Conservation (phyloP, 2,888 invertebrate genomes). For the Caenorhabditis afra region DNA sequence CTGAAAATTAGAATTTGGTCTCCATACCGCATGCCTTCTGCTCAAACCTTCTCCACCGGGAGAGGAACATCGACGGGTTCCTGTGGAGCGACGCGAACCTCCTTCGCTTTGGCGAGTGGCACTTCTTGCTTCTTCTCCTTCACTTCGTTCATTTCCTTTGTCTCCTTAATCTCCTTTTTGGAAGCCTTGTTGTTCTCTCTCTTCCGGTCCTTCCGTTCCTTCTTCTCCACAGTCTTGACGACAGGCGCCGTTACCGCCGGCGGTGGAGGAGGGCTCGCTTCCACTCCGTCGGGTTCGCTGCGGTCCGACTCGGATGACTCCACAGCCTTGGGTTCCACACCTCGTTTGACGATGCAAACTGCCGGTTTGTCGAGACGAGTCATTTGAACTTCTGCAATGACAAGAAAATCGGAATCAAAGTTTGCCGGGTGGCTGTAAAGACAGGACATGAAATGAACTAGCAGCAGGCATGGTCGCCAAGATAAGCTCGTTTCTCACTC, state of each 20-base stretch:
- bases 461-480: too few relatives aligned
- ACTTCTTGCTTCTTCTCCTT: conserved; percentile 13
- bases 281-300: conserved; percentile 15
- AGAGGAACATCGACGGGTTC: not conserved
- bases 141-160: conserved; percentile 13
- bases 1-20: not conserved
- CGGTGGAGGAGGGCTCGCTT: conserved; percentile 1
- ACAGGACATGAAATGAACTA: not conserved
- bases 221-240: conserved; percentile 29
- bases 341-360: conserved; percentile 62
- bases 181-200: conserved; percentile 11
- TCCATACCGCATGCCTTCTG: too few relatives aligned
- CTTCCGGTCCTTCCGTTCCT: conserved; percentile 29
- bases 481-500: too few relatives aligned
- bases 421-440: not conserved
- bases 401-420: not conserved
- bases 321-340: conserved; percentile 23
- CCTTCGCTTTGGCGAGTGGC: conserved; percentile 1
- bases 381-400: conserved; percentile 67
- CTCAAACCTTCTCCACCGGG: conserved; percentile 3
- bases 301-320: conserved; percentile 21
- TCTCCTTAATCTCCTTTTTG: conserved; percentile 26
- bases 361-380: conserved; percentile 68
- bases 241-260: not conserved
- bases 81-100: not conserved